These are phyloP conservation scores for Enteromius thamalakanensis DNA, from an alignment of 2,797 vertebrate species.

Conservation along the genomic window DNA sequence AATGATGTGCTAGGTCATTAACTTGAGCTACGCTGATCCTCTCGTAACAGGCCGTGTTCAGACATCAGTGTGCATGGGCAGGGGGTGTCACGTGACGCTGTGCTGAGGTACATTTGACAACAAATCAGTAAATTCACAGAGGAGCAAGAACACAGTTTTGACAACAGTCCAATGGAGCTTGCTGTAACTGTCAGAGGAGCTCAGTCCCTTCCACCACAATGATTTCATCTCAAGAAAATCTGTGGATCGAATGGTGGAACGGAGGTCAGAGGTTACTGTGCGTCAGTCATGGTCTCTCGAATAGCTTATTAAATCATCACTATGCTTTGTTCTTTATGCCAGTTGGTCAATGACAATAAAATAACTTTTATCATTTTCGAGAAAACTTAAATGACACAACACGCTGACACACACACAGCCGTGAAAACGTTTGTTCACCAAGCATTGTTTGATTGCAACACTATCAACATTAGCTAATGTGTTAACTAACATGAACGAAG, in stretches of 20 bases:
- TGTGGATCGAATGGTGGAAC: conserved; percentile 56
- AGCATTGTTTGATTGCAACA: neutral
- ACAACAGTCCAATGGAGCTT: conserved; percentile 79
- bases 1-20: conserved; percentile 75
- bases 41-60: conserved; percentile 75
- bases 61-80: conserved; percentile 69
- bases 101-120: conserved; percentile 74
- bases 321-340: conserved; percentile 1
- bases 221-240: conserved; percentile 69
- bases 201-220: conserved; percentile 73
- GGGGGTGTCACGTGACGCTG: conserved; percentile 72
- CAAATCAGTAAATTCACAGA: conserved; percentile 78
- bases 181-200: conserved; percentile 79
- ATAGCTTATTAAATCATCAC: conserved; percentile 49
- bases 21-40: conserved; percentile 74
- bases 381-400: neutral
- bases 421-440: neutral
- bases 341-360: neutral
- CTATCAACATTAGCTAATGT: no score
- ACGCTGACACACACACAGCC: neutral
- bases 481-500: no score
- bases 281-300: conserved; percentile 46
- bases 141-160: conserved; percentile 79
- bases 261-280: conserved; percentile 48
- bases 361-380: neutral